These are phyloP conservation scores for Euplexia lucipara DNA, from an alignment of 2,888 invertebrate genomes.

Conservation along the genomic window DNA sequence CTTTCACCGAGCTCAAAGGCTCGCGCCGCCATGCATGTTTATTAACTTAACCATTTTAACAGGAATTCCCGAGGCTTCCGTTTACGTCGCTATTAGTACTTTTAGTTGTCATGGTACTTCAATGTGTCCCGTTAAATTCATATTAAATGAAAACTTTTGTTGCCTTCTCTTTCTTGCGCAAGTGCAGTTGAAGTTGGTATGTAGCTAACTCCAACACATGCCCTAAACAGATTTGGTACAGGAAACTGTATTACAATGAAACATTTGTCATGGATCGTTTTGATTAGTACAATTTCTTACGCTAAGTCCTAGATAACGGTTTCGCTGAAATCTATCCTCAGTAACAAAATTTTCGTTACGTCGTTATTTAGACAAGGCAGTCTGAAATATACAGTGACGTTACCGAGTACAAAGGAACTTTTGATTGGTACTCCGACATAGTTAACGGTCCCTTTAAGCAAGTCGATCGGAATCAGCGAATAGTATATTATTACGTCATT, in stretches of 20 bases:
- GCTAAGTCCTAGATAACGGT: slow-evolving; percentile 3
- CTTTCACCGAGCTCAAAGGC: slow-evolving; percentile 88
- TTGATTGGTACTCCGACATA: slow-evolving; percentile 53
- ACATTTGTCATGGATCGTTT: not conserved
- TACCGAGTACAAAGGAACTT: slow-evolving; percentile 46
- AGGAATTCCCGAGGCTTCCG: slow-evolving; percentile 82
- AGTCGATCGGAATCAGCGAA: slow-evolving; percentile 68
- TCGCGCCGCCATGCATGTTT: slow-evolving; percentile 84
- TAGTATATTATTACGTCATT: slow-evolving; percentile 72
- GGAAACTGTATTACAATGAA: not conserved
- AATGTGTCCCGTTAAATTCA: slow-evolving; percentile 68
- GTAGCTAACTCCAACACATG: slow-evolving; percentile 9
- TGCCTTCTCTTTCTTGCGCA: slow-evolving; percentile 39
- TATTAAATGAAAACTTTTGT: slow-evolving; percentile 54
- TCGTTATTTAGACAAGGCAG: slow-evolving; percentile 20
- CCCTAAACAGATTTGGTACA: not conserved
- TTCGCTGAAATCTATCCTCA: slow-evolving; percentile 14
- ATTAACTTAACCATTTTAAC: slow-evolving; percentile 88
- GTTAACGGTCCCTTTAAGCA: slow-evolving; percentile 47
- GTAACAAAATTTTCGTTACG: slow-evolving; percentile 35
- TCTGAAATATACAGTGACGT: slow-evolving; percentile 43
- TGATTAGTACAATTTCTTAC: not conserved
- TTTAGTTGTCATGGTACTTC: slow-evolving; percentile 70
- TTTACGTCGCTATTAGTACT: slow-evolving; percentile 80
- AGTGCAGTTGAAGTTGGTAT: slow-evolving; percentile 6